These are phyloP conservation scores for Lasius platythorax DNA, from an alignment of 2,888 invertebrate genomes.

Conservation along the genomic window DNA sequence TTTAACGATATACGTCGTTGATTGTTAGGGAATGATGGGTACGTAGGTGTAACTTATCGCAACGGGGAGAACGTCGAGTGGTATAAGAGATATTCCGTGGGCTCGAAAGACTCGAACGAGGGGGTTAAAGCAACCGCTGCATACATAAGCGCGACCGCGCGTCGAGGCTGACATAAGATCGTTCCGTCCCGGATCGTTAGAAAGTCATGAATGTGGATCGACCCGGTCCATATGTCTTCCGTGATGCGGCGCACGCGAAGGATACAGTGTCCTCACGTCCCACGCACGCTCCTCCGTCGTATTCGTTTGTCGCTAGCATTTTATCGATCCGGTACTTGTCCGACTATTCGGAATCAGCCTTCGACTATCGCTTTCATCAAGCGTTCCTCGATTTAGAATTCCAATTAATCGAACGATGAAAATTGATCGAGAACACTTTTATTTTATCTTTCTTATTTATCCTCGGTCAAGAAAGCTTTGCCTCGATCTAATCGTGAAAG, in stretches of 20 bases:
- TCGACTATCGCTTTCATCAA: constrained; percentile 36
- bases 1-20: constrained; percentile 21
- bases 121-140: constrained; percentile 3
- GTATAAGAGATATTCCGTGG: constrained; percentile 5
- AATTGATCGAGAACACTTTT: neutral
- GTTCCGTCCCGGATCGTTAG: constrained; percentile 78
- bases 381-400: neutral
- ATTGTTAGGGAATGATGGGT: constrained; percentile 63
- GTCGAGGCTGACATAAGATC: constrained; percentile 30
- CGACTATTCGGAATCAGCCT: constrained; percentile 52
- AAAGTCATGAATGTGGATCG: constrained; percentile 81
- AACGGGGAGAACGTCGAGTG: constrained; percentile 65
- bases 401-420: neutral
- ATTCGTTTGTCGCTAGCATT: constrained; percentile 64
- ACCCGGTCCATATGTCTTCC: constrained; percentile 77
- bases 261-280: constrained; percentile 77
- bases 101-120: neutral
- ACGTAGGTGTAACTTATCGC: constrained; percentile 77
- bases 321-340: constrained; percentile 69
- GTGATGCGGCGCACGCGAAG: constrained; percentile 74
- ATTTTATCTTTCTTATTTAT: neutral
- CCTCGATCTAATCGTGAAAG: neutral
- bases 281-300: constrained; percentile 71
- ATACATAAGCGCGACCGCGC: constrained; percentile 12
- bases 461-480: neutral